Evolutionary conservation across 53 echinoderm and acorn worm genomes (phyloP), one percentile per base, ranked within the genome.

Genomic region (Stichopus horrens): DNA sequence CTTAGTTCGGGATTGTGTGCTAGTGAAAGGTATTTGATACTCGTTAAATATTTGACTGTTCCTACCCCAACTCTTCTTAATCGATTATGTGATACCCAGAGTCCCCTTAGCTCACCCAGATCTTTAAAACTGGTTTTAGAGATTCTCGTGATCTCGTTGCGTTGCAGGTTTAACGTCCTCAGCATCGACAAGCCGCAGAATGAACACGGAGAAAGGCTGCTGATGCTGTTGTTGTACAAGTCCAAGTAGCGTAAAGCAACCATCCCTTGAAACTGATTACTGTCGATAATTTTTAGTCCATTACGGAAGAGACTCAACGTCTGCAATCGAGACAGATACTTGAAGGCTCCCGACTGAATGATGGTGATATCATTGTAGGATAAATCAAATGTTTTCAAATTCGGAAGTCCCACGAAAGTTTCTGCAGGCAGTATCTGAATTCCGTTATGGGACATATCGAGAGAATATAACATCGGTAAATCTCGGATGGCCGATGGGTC

Each of bases 41-140:
- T 81, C 57, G 10, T 8, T 58, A 81, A 9, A 7, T 19, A 56
- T 20, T 81, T 16, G 9, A 81, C 81, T 7, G 56, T 57, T 81
- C 57, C 81, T 0, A 19, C 14, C 57, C 81, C 81, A 22, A 81
- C 57, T 22, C 81, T 81, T 20, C 58, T 57, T 7, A 81, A 56
- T 8, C 57, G n/a, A 81, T 81, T 81, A 56, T 81, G 81, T 81
- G 81, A 81, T 9, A 81, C 16, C 81, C 81, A 81, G 22, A 81
- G 81, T 57, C 55, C 57, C 8, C 57, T 81, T 20, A 81, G 81
- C 14, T 81, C 21, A 5, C 57, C 21, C 57, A 57, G 22, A 56
- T 81, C 57, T 16, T 20, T 21, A 19, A 81, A 81, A 22, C 57
- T 81, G 21, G 19, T 81, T 81, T 81, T 81, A 58, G 81, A 57